Conservation (phyloP, 2,888 invertebrate species). For the Zele albiditarsus region DNA sequence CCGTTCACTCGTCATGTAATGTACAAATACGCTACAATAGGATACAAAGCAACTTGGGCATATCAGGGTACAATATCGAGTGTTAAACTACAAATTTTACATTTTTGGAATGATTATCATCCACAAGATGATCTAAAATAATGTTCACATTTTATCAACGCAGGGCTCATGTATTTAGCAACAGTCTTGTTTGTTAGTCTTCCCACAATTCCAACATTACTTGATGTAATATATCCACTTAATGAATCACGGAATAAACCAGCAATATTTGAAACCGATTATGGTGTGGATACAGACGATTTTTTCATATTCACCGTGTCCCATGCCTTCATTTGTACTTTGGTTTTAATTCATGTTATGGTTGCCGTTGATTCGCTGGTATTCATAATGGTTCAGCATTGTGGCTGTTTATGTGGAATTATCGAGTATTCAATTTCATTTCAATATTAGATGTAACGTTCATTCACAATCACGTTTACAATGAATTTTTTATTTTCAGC, state of each 20-base stretch:
- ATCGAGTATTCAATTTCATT: slow-evolving; percentile 37
- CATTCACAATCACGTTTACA: not conserved
- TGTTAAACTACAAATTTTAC: too few species aligned
- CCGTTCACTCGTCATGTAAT: slow-evolving; percentile 24
- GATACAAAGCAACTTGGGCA: slow-evolving; percentile 17
- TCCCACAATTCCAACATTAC: slow-evolving; percentile 40
- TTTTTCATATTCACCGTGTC: slow-evolving; percentile 38
- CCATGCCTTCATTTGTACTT: slow-evolving; percentile 40
- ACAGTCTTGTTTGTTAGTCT: slow-evolving; percentile 3
- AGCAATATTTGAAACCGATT: slow-evolving; percentile 42
- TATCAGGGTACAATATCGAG: slow-evolving; percentile 29
- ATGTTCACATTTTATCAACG: not conserved
- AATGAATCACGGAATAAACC: slow-evolving; percentile 42
- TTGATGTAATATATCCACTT: slow-evolving; percentile 43
- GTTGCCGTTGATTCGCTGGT: slow-evolving; percentile 38
- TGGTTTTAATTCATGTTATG: slow-evolving; percentile 27
- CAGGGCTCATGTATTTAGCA: not conserved
- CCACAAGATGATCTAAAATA: too few species aligned
- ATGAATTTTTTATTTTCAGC: not conserved
- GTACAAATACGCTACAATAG: slow-evolving; percentile 30
- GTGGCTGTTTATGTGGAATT: slow-evolving; percentile 43
- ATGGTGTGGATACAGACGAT: slow-evolving; percentile 35
- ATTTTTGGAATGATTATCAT: too few species aligned
- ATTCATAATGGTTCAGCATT: slow-evolving; percentile 44
- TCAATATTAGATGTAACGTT: not conserved